Percentiles rank a stretch among this genome's conserved stretches.
phyloP scores from a whole-genome alignment of 2,888 invertebrate genomes.

The Hyalella azteca region DNA sequence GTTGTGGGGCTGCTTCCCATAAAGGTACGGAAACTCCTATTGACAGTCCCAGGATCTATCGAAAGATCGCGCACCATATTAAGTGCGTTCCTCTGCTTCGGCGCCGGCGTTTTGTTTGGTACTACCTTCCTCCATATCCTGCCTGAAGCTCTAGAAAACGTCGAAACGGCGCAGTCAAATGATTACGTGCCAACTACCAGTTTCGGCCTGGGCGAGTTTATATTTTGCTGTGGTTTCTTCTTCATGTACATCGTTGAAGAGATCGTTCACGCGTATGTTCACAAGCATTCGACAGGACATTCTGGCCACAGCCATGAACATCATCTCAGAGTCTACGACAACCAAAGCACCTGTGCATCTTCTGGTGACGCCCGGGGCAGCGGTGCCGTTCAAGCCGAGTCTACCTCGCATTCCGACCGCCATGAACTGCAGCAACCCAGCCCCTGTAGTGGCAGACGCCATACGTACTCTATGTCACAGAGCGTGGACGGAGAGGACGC shows the following conservation, averaged over 20 bases:
- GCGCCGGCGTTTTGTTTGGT: conserved; percentile 39
- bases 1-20: conserved; percentile 30
- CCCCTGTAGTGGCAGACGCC: background rate
- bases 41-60: conserved; percentile 10
- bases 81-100: conserved; percentile 39
- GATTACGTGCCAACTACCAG: background rate
- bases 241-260: conserved; percentile 42
- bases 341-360: background rate
- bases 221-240: conserved; percentile 40
- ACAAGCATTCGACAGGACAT: background rate
- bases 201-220: conserved; percentile 4
- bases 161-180: background rate
- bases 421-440: background rate
- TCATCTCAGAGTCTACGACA: conserved; percentile 3
- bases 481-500: background rate
- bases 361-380: background rate
- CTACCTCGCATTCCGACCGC: background rate
- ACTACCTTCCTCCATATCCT: conserved; percentile 40
- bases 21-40: conserved; percentile 26
- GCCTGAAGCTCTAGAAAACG: conserved; percentile 10
- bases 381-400: background rate
- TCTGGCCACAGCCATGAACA: background rate
- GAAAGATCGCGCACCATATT: conserved; percentile 9
- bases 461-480: background rate
- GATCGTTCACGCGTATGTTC: conserved; percentile 29